A percentile compares a stretch with the other conserved stretches of the same genome.
phyloP scores from a whole-genome alignment of 1,140 invertebrate genomes.

The Drosophila saltans region DNA sequence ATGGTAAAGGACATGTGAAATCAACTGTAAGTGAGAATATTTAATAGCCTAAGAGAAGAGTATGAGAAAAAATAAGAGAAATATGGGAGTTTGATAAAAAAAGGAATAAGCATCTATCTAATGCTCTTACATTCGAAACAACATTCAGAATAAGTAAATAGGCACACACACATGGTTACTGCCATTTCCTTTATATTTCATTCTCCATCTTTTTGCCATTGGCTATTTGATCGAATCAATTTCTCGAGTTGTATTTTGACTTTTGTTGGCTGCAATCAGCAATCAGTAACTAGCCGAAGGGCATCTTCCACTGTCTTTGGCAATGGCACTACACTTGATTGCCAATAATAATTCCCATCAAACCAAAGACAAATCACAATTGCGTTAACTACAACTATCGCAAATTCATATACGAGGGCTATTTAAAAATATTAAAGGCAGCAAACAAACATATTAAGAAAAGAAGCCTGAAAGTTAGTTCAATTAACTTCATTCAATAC shows the following conservation, averaged over 20 bases:
- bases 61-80: background rate
- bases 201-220: conserved; percentile 24
- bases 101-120: background rate
- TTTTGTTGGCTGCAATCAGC: conserved; percentile 61
- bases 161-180: background rate
- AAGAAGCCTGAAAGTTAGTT: too few species aligned
- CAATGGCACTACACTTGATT: conserved; percentile 70
- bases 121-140: background rate
- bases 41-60: conserved; percentile 19
- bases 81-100: background rate
- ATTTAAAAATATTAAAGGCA: too few species aligned
- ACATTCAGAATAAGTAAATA: conserved; percentile 15
- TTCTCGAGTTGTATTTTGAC: conserved; percentile 50
- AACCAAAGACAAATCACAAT: conserved; percentile 32
- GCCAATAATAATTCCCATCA: conserved; percentile 67
- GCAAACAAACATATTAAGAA: too few species aligned
- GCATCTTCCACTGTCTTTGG: conserved; percentile 26
- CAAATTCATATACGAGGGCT: background rate
- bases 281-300: conserved; percentile 52
- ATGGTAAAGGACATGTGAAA: conserved; percentile 7
- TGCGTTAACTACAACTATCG: conserved; percentile 8
- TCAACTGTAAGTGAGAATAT: conserved; percentile 29
- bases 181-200: conserved; percentile 27
- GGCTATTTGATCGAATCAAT: conserved; percentile 36
- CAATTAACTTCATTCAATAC: too few species aligned